Evolutionary conservation across 2,797 vertebrate species (phyloP).

Genomic region (Apogon hyalosoma): DNA sequence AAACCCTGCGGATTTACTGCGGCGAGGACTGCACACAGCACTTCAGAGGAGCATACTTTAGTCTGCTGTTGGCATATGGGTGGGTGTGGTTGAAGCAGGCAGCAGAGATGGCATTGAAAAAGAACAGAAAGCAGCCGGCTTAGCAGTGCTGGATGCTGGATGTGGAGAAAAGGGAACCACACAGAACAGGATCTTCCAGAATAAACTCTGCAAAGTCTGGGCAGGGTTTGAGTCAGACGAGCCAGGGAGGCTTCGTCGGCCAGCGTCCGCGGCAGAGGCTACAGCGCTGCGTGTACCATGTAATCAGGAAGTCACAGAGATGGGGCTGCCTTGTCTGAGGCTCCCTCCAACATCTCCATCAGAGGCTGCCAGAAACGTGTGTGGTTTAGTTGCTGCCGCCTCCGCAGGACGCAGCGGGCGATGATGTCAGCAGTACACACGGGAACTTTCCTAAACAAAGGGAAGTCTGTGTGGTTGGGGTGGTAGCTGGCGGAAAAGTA

Average conservation of each 20-base stretch:
- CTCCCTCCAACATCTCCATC: conserved; percentile 70
- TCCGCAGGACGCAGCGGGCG: conserved; percentile 64
- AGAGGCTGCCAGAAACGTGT: conserved; percentile 80
- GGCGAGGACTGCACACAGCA: conserved; percentile 63
- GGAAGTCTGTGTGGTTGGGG: conserved; percentile 82
- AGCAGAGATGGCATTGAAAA: conserved; percentile 60
- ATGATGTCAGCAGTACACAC: conserved; percentile 85
- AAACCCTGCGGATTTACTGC: conserved; percentile 63
- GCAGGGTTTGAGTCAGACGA: conserved; percentile 56
- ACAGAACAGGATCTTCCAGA: conserved; percentile 62
- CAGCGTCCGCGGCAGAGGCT: conserved; percentile 43
- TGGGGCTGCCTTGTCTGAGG: conserved; percentile 67
- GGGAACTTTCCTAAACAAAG: conserved; percentile 87
- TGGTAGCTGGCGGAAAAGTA: conserved; percentile 69
- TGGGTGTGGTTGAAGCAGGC: conserved; percentile 72
- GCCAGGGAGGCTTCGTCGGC: conserved; percentile 57
- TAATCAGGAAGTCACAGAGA: conserved; percentile 77
- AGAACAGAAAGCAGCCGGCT: conserved; percentile 73
- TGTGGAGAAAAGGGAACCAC: conserved; percentile 44
- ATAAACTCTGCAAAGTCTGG: conserved; percentile 68
- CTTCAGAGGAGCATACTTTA: conserved; percentile 67
- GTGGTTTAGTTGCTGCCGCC: conserved; percentile 75
- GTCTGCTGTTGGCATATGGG: conserved; percentile 53
- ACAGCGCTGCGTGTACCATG: conserved; percentile 51
- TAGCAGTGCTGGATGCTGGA: conserved; percentile 37